phyloP scores from a whole-genome alignment of 2,797 vertebrate genomes.

The Sebastiscus tertius region DNA sequence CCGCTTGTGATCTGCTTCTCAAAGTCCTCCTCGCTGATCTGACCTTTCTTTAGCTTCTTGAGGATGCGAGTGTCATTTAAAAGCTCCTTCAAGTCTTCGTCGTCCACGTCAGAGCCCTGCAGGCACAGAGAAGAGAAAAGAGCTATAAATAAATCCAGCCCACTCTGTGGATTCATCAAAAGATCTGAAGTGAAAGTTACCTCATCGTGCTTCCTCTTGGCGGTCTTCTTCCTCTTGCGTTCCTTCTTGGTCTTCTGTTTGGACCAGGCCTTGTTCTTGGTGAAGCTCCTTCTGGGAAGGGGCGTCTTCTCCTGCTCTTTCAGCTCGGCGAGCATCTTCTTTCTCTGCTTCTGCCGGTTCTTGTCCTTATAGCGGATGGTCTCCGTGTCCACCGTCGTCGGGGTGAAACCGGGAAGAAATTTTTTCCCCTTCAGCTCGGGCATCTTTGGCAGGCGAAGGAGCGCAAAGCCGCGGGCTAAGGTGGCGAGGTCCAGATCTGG shows the following conservation, averaged over 20 bases:
- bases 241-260: constrained; percentile 93
- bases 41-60: constrained; percentile 92
- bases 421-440: constrained; percentile 90
- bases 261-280: constrained; percentile 92
- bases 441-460: constrained; percentile 95
- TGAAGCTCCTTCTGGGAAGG: constrained; percentile 73
- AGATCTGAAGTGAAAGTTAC: constrained; percentile 63
- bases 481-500: constrained; percentile 91
- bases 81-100: constrained; percentile 90
- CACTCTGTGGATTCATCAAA: no score
- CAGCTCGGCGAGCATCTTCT: constrained; percentile 85
- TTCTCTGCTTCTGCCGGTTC: constrained; percentile 89
- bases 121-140: not conserved
- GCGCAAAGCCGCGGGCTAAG: constrained; percentile 90
- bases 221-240: constrained; percentile 83
- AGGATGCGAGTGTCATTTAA: constrained; percentile 92
- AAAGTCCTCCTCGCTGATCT: constrained; percentile 93
- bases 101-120: constrained; percentile 83
- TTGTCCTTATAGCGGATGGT: constrained; percentile 94
- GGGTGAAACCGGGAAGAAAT: constrained; percentile 83
- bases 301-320: constrained; percentile 61
- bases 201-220: constrained; percentile 88
- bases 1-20: constrained; percentile 83
- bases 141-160: not conserved
- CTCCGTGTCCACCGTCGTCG: constrained; percentile 87